A percentile compares a stretch with the other conserved stretches of the same genome.
Conservation (phyloP, 2,113 vertebrate species). For the Anseranas semipalmata region DNA sequence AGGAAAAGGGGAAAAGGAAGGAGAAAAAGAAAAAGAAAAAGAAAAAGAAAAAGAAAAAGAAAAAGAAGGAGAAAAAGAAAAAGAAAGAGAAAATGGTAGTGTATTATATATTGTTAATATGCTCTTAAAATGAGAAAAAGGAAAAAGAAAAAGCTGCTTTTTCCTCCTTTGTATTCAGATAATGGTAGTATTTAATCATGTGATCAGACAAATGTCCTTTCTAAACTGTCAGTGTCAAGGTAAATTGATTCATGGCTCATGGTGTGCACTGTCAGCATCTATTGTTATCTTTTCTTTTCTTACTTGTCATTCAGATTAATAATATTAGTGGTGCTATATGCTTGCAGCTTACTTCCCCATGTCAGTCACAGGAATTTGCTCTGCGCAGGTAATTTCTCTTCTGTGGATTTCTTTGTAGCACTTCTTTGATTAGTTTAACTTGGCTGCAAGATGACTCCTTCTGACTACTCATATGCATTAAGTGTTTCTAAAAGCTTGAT, state of each 20-base stretch:
- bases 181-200: neutral
- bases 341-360: constrained; percentile 19
- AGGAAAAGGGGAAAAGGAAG: neutral
- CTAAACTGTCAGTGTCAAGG: constrained; percentile 47
- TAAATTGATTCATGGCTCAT: constrained; percentile 67
- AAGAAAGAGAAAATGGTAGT: neutral
- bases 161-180: neutral
- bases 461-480: neutral
- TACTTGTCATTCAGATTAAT: constrained; percentile 73
- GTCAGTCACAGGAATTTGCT: constrained; percentile 45
- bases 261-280: constrained; percentile 35
- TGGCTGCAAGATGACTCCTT: neutral
- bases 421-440: constrained; percentile 51
- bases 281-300: constrained; percentile 57
- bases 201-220: constrained; percentile 57
- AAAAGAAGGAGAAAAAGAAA: too few species aligned
- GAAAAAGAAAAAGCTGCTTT: neutral
- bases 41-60: neutral
- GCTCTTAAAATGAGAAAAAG: neutral
- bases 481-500: constrained; percentile 4
- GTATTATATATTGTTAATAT: neutral
- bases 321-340: constrained; percentile 42
- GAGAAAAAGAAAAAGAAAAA: accelerated
- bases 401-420: constrained; percentile 29
- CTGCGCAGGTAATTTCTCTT: constrained; percentile 60